Percentiles rank a stretch among this genome's conserved stretches.
Evolutionary conservation across 2,888 invertebrate genomes (phyloP).

Genomic region (Euproctis similis): DNA sequence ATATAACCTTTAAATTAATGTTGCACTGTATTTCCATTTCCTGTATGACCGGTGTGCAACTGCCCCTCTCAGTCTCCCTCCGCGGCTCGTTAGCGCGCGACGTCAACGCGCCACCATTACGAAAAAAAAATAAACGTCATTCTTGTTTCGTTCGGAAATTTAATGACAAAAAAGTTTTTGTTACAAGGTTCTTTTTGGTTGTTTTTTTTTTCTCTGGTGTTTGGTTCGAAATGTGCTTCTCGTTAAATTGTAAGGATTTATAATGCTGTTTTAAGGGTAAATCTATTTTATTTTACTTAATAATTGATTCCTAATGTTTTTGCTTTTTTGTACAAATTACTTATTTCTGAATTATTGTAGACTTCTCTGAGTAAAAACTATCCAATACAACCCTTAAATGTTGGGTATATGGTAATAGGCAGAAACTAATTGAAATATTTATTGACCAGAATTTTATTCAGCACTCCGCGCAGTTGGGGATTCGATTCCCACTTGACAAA

Average conservation of each 20-base stretch:
- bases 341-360: too few relatives aligned
- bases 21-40: constrained; percentile 19
- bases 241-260: constrained; percentile 7
- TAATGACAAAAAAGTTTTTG: constrained; percentile 8
- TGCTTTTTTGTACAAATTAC: too few relatives aligned
- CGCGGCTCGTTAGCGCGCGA: constrained; percentile 45
- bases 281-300: too few relatives aligned
- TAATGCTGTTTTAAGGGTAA: constrained; percentile 3
- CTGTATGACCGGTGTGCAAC: constrained; percentile 17
- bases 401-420: too few relatives aligned
- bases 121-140: constrained; percentile 15
- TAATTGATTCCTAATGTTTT: too few relatives aligned
- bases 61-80: constrained; percentile 38
- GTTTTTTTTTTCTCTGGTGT: constrained; percentile 3
- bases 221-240: constrained; percentile 3
- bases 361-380: too few relatives aligned
- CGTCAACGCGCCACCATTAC: constrained; percentile 34
- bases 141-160: constrained; percentile 10
- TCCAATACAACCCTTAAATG: too few relatives aligned
- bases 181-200: constrained; percentile 3
- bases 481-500: too few relatives aligned
- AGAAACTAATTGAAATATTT: too few relatives aligned
- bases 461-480: too few relatives aligned
- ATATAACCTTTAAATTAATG: constrained; percentile 16
- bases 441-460: too few relatives aligned